Percentiles rank a stretch among this genome's conserved stretches.
Evolutionary conservation across 1,140 invertebrate species (phyloP).

Genomic region (Trichonephila clavipes): DNA sequence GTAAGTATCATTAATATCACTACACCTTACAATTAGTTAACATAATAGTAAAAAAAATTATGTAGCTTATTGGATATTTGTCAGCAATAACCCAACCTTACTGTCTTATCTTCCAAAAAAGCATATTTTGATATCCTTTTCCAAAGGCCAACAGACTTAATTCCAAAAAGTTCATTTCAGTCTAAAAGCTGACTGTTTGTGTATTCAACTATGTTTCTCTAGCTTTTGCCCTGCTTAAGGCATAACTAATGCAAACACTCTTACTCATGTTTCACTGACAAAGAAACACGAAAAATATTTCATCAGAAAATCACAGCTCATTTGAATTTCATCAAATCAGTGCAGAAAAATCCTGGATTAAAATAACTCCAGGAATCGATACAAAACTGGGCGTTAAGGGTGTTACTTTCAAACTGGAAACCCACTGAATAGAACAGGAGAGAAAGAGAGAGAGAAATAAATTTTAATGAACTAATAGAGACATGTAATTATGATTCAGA

Average conservation of each 20-base stretch:
- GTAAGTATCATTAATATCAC: too few relatives aligned
- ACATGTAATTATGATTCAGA: constrained; percentile 72
- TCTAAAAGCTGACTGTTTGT: too few relatives aligned
- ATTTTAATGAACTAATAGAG: constrained; percentile 76
- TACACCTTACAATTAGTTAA: too few relatives aligned
- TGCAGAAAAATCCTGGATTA: constrained; percentile 67
- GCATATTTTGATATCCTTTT: too few relatives aligned
- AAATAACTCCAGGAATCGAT: constrained; percentile 55
- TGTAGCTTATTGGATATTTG: too few relatives aligned
- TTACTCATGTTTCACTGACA: background rate
- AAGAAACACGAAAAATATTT: constrained; percentile 27
- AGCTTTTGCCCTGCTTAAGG: background rate
- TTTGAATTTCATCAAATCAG: constrained; percentile 50
- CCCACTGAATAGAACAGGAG: background rate
- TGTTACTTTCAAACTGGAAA: constrained; percentile 27
- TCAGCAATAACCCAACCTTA: too few relatives aligned
- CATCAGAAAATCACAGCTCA: constrained; percentile 28
- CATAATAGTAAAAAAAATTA: too few relatives aligned
- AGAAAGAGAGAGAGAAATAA: constrained; percentile 53
- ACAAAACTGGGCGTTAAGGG: constrained; percentile 33
- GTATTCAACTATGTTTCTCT: background rate
- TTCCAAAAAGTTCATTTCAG: too few relatives aligned
- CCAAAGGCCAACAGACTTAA: too few relatives aligned
- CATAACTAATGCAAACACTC: constrained; percentile 16
- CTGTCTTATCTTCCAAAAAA: too few relatives aligned